Evolutionary conservation across 2,113 vertebrate genomes (phyloP).

Genomic region (Proterorhinus semilunaris): DNA sequence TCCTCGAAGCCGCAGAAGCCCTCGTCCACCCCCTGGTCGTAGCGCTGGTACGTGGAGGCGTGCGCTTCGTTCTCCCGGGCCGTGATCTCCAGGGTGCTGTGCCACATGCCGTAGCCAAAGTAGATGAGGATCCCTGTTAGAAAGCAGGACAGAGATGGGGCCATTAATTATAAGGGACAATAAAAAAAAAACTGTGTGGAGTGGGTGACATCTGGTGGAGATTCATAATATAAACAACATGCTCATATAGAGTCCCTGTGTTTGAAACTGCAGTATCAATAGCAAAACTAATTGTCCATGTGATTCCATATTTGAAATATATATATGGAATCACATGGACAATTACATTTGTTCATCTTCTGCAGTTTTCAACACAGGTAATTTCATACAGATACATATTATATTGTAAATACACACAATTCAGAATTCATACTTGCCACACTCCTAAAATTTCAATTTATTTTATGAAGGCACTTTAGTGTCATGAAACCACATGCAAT

Average conservation of each 20-base stretch:
- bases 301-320: too few relatives aligned
- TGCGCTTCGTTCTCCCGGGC: slow-evolving; percentile 91
- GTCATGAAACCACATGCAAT: too few relatives aligned
- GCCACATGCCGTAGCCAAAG: slow-evolving; percentile 98
- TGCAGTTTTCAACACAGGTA: too few relatives aligned
- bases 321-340: too few relatives aligned
- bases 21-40: slow-evolving; percentile 88
- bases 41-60: slow-evolving; percentile 97
- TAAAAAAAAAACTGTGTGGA: not conserved
- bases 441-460: too few relatives aligned
- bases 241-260: too few relatives aligned
- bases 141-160: not conserved
- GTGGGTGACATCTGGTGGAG: not conserved
- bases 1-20: slow-evolving; percentile 87
- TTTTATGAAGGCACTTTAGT: too few relatives aligned
- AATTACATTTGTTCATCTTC: too few relatives aligned
- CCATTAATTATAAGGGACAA: not conserved
- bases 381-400: too few relatives aligned
- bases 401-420: too few relatives aligned
- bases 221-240: not conserved
- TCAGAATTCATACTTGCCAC: not conserved
- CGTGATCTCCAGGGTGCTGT: slow-evolving; percentile 93
- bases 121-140: slow-evolving; percentile 92
- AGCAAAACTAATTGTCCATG: too few relatives aligned
- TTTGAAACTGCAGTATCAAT: too few relatives aligned